A percentile compares a stretch with the other conserved stretches of the same genome.
These are phyloP conservation scores for Calidris pugnax DNA, from an alignment of 2,113 vertebrate species.

Conservation along the genomic window DNA sequence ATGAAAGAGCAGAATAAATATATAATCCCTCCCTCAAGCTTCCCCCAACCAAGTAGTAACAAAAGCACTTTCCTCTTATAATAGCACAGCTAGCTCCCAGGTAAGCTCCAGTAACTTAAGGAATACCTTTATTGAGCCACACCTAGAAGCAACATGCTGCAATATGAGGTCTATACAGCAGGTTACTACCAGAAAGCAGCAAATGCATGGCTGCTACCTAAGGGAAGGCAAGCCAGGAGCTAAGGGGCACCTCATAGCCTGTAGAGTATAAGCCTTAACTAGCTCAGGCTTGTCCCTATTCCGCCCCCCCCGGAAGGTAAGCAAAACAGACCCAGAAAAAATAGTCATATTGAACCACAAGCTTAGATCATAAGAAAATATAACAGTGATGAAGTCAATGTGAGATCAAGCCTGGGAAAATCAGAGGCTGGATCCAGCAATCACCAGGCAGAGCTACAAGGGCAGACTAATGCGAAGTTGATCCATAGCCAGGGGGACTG, in stretches of 20 bases:
- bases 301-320: not conserved
- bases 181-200: not conserved
- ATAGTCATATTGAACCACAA: not conserved
- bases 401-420: not conserved
- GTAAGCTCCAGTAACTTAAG: not conserved
- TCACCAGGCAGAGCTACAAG: rapidly evolving
- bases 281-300: not conserved
- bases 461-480: rapidly evolving
- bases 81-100: not conserved
- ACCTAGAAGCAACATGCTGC: not conserved
- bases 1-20: not conserved
- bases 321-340: not conserved
- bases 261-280: rapidly evolving
- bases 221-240: not conserved
- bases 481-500: rapidly evolving
- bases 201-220: not conserved
- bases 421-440: not conserved
- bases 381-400: rapidly evolving
- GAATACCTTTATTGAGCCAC: not conserved
- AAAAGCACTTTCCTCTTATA: not conserved
- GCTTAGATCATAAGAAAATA: not conserved
- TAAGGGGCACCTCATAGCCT: not conserved
- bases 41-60: not conserved
- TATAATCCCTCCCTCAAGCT: not conserved
- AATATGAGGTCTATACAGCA: not conserved